Conservation (phyloP, 2,797 vertebrate genomes). For the Tangara arthus region DNA sequence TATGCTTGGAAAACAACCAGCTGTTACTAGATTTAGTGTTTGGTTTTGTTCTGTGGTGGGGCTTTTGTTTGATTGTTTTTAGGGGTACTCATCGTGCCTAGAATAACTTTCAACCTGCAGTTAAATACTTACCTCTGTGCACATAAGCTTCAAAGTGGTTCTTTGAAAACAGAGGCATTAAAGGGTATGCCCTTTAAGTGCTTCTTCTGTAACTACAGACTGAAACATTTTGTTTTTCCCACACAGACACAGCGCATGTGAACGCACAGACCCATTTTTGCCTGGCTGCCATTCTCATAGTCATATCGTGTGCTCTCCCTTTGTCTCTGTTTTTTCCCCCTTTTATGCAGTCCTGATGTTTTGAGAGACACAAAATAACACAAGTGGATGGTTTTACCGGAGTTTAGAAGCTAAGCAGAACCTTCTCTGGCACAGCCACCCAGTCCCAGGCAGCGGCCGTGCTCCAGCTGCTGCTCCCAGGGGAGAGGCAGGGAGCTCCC, state of each 20-base stretch:
- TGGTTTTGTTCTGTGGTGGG: neutral
- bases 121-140: slow-evolving; percentile 32
- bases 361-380: too few relatives aligned
- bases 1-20: slow-evolving; percentile 37
- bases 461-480: neutral
- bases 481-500: neutral
- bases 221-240: neutral
- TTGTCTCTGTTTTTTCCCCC: rapidly evolving
- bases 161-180: slow-evolving; percentile 41
- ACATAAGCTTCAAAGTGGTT: neutral
- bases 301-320: rapidly evolving
- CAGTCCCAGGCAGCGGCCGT: rapidly evolving
- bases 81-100: neutral
- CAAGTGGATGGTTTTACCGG: rapidly evolving
- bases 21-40: slow-evolving; percentile 15
- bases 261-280: neutral
- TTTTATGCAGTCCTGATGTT: neutral
- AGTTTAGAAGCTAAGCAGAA: neutral
- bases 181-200: neutral
- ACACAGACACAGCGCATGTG: rapidly evolving
- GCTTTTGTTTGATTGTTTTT: neutral
- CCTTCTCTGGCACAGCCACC: neutral
- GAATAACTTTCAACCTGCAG: slow-evolving; percentile 24
- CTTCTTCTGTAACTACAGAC: slow-evolving; percentile 6
- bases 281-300: rapidly evolving